Conservation (phyloP, 2,113 vertebrate genomes). For the Proterorhinus semilunaris region DNA sequence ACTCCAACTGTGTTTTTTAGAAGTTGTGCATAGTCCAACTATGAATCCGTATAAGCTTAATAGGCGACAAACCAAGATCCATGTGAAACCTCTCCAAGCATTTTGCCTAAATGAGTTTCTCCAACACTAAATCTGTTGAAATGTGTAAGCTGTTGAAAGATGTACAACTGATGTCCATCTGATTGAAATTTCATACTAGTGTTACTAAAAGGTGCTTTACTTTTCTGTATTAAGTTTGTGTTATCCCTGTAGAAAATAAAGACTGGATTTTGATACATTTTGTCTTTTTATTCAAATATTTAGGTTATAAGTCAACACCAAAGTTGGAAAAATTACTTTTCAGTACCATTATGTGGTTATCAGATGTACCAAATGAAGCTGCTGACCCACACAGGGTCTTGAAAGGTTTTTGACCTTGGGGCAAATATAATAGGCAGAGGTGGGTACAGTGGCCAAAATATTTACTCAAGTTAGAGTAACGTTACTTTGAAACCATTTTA, state of each 20-base stretch:
- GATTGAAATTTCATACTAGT: neutral
- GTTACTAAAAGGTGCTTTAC: neutral
- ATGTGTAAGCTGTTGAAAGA: slow-evolving; percentile 34
- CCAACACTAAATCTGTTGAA: slow-evolving; percentile 41
- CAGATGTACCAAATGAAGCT: too few relatives aligned
- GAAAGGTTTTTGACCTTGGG: too few relatives aligned
- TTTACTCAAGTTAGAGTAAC: too few relatives aligned
- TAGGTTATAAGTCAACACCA: neutral
- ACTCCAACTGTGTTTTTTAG: too few relatives aligned
- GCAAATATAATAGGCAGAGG: too few relatives aligned
- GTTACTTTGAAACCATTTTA: too few relatives aligned
- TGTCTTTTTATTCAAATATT: neutral
- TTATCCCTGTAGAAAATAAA: slow-evolving; percentile 49
- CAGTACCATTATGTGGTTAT: too few relatives aligned
- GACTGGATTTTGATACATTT: slow-evolving; percentile 31
- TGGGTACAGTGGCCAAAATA: too few relatives aligned
- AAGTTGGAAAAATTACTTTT: too few relatives aligned
- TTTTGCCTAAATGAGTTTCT: neutral
- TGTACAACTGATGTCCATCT: neutral
- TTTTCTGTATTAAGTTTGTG: neutral
- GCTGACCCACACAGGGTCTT: too few relatives aligned
- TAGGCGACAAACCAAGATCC: neutral
- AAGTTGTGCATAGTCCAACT: too few relatives aligned
- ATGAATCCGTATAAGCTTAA: neutral
- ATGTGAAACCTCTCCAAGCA: neutral